Percentiles rank a stretch among this genome's conserved stretches.
These are phyloP conservation scores for Pseudorectes ferrugineus DNA, from an alignment of 2,113 vertebrate genomes.

Conservation along the genomic window DNA sequence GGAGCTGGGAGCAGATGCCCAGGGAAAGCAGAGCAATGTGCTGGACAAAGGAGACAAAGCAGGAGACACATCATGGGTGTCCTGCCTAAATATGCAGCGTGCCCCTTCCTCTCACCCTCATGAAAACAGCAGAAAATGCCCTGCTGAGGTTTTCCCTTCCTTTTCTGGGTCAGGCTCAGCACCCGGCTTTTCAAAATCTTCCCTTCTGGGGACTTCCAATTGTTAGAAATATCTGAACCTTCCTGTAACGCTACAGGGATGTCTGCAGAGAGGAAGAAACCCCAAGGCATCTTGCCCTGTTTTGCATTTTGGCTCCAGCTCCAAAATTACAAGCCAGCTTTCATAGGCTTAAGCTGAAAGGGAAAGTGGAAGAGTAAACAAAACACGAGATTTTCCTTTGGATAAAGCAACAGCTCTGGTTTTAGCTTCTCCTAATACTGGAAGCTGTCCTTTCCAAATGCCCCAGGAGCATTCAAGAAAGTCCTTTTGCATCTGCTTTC, in stretches of 20 bases:
- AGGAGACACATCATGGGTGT: background rate
- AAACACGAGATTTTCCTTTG: background rate
- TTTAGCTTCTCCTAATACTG: background rate
- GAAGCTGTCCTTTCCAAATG: background rate
- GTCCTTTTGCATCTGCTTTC: conserved; percentile 1
- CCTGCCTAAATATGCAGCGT: background rate
- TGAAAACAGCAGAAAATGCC: conserved; percentile 25
- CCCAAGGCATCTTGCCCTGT: background rate
- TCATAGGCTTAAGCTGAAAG: conserved; percentile 10
- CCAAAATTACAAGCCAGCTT: conserved; percentile 11
- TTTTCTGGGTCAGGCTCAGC: conserved; percentile 40
- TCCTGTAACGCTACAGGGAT: background rate
- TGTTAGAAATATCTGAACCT: conserved; percentile 15
- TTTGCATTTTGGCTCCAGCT: conserved; percentile 35
- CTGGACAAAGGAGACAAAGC: background rate
- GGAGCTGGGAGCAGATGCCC: conserved; percentile 11
- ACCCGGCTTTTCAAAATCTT: background rate
- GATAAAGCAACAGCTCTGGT: background rate
- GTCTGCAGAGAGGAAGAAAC: conserved; percentile 32
- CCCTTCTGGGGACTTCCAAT: background rate
- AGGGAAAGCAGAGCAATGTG: background rate
- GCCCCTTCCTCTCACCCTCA: background rate
- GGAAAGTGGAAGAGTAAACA: conserved; percentile 21
- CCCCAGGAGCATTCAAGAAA: background rate
- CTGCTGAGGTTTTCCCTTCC: conserved; percentile 24